These are phyloP conservation scores for Rhopilema esculentum DNA, from an alignment of 30 jellyfish, hydroid and myxozoan species.

Conservation along the genomic window DNA sequence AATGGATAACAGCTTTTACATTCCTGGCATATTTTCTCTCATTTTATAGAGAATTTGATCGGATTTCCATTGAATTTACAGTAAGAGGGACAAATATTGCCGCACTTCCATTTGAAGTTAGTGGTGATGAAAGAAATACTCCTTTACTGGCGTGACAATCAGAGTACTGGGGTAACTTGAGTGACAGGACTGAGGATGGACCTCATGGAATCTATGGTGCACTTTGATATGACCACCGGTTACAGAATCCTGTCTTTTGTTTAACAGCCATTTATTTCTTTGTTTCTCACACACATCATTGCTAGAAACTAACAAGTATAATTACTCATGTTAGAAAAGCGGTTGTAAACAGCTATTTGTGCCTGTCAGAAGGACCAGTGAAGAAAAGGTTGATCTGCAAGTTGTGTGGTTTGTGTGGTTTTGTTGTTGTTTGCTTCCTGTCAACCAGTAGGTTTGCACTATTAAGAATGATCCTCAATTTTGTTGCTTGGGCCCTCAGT, in stretches of 20 bases:
- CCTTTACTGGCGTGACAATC: slow-evolving; percentile 77
- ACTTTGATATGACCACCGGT: slow-evolving; percentile 30
- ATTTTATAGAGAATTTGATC: slow-evolving; percentile 77
- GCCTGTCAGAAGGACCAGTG: too few relatives aligned
- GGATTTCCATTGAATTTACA: slow-evolving; percentile 56
- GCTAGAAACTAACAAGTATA: too few relatives aligned
- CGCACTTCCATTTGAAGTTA: slow-evolving; percentile 71
- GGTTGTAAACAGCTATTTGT: too few relatives aligned
- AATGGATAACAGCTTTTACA: slow-evolving; percentile 81
- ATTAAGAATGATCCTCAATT: background rate
- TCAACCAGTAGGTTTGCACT: background rate
- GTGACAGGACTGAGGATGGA: slow-evolving; percentile 15
- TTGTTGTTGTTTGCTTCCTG: background rate
- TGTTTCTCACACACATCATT: too few relatives aligned
- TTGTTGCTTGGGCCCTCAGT: background rate
- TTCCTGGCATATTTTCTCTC: slow-evolving; percentile 65
- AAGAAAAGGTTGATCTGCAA: too few relatives aligned
- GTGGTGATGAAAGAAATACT: slow-evolving; percentile 66
- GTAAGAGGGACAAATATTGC: slow-evolving; percentile 55
- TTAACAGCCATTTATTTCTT: too few relatives aligned
- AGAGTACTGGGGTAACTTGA: slow-evolving; percentile 73
- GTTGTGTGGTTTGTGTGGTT: background rate
- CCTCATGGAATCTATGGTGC: slow-evolving; percentile 56
- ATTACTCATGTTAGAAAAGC: too few relatives aligned
- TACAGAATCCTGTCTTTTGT: too few relatives aligned